Evolutionary conservation across 2,888 invertebrate genomes (phyloP), one percentile per base, ranked within the genome.

Genomic region (Ochropleura plecta): DNA sequence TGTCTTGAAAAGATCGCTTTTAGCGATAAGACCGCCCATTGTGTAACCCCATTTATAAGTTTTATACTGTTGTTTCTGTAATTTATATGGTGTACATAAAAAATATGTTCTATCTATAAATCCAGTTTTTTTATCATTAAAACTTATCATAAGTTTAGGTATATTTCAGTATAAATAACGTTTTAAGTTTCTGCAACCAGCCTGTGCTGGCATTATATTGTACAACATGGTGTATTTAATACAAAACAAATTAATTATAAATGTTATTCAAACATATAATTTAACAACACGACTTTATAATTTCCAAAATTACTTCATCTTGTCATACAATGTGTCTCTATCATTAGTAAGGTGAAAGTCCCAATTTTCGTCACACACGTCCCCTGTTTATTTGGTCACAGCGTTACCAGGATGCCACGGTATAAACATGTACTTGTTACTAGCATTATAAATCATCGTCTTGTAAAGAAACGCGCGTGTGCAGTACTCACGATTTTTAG

Each of bases 401-500:
- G 20, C 46, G 18, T 73, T 65, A 69, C 66, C 59, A 70, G 66
- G 59, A 75, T 67, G 53, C 8, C 53, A 62, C 51, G 44, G 4
- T 55, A 49, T n/a, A 8, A 3, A 20, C 6, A 8, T 48, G 48
- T 57, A 40, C 57, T 65, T 69, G 30, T 70, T 71, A 57, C 44
- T 59, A 62, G 30, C n/a, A 57, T 68, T 79, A 78, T 81, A 84
- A 82, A 86, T 87, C 84, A 82, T 79, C 51, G 42, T n/a, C 70
- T 81, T 42, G 69, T 81, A 71, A 78, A 68, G 62, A 81, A 64
- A 62, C 68, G 64, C 80, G 71, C 87, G 85, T 87, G 86, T 85
- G 44, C 57, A 60, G 48, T 7, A 51, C 79, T 86, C 87, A 87
- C 87, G 87, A 87, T 73, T 81, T 79, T 48, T 55, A 70, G 73